Conservation (phyloP, 2,797 vertebrate species). For the Novumbra hubbsi region DNA sequence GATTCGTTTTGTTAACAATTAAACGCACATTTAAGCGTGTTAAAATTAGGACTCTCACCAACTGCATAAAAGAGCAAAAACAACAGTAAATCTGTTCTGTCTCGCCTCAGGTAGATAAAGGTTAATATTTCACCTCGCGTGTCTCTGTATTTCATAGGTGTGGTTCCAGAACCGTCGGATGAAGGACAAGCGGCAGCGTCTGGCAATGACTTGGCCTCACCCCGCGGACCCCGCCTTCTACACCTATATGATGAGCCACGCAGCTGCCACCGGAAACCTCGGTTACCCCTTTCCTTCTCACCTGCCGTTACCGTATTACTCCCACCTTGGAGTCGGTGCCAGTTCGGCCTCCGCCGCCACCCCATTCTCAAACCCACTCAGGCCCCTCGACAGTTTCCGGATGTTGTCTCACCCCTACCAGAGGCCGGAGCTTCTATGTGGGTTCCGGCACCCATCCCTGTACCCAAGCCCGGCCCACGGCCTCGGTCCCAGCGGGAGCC, state of each 20-base stretch:
- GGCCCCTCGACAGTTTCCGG: constrained; percentile 93
- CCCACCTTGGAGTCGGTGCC: constrained; percentile 86
- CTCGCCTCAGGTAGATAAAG: background rate
- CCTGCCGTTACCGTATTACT: constrained; percentile 95
- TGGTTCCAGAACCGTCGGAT: constrained; percentile 99
- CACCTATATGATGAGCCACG: constrained; percentile 99
- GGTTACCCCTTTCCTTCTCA: constrained; percentile 96
- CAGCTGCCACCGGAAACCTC: constrained; percentile 92
- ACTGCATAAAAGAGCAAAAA: background rate
- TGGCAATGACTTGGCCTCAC: constrained; percentile 99
- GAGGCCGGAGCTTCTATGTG: constrained; percentile 94
- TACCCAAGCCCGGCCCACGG: constrained; percentile 86
- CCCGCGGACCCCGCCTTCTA: constrained; percentile 98
- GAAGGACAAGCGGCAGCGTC: constrained; percentile 97
- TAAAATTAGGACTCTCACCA: background rate
- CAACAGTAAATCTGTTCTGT: constrained; percentile 3
- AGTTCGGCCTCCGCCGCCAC: constrained; percentile 76
- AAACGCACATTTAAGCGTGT: background rate
- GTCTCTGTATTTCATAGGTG: constrained; percentile 75
- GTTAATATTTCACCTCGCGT: constrained; percentile 61
- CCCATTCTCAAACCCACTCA: constrained; percentile 87
- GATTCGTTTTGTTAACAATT: background rate
- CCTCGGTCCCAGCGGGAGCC: constrained; percentile 81
- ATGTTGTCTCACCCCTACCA: constrained; percentile 95
- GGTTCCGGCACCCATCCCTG: constrained; percentile 92